Evolutionary conservation across 2,888 invertebrate species (phyloP), one percentile per base, ranked within the genome.

Genomic region (Sesia bembeciformis): DNA sequence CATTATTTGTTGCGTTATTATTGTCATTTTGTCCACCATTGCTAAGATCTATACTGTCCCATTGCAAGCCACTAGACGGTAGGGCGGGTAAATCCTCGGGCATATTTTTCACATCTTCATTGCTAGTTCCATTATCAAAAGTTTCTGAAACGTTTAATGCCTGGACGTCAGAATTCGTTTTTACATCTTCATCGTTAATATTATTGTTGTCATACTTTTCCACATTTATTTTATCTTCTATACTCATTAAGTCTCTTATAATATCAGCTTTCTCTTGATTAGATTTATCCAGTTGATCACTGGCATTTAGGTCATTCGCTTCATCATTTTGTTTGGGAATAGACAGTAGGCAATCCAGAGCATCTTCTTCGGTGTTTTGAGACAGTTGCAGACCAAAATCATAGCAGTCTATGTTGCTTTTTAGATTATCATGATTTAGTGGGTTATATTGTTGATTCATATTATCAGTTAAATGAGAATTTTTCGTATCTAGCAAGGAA

Each of bases 161-260:
- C 8, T 53, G n/a, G 46, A 57, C 60, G 38, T 58, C 57, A 4
- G 46, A 46, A 46, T 46, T 23, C n/a, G 46, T 8, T 46, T 46
- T 46, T 8, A 8, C 5, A 3, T 61, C 63, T 39, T 66, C 64
- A 39, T 69, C 64, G 7, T 46, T 46, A 8, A 8, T 46, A 4
- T 46, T n/a, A 4, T 46, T n/a, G 5, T n/a, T 52, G 65, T 64
- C 41, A 57, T 7, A 68, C 63, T 61, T 80, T 68, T 23, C 23
- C 46, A 46, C 5, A 58, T 69, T 74, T 57, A 86, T 81, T 58
- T 79, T 84, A 55, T 76, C 78, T 63, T 87, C 88, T 63, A 88
- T 84, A 57, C 85, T 87, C 78, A 88, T 82, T 54, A 88, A 68
- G 64, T 88, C 88, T 64, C 86, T 82, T 57, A 88, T 88, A 46